These are phyloP conservation scores for Drosophila rellima DNA, from an alignment of 2,888 invertebrate genomes.

Conservation along the genomic window DNA sequence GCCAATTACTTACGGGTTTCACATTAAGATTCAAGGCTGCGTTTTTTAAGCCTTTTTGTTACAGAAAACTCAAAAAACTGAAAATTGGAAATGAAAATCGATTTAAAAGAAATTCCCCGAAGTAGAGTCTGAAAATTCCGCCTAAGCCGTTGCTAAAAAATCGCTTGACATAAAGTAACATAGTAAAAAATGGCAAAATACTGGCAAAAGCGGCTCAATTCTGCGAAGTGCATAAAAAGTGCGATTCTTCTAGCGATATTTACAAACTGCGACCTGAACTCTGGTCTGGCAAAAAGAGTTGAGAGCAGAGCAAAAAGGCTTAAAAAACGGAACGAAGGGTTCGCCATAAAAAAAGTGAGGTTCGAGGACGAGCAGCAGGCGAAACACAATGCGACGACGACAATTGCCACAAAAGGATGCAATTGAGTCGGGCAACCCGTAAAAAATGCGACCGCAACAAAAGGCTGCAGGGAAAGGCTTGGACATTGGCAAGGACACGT, in stretches of 20 bases:
- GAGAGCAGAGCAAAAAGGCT: slow-evolving; percentile 77
- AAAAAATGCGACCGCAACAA: slow-evolving; percentile 80
- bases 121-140: slow-evolving; percentile 48
- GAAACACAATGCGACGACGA: slow-evolving; percentile 24
- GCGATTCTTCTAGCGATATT: slow-evolving; percentile 35
- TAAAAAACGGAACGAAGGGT: slow-evolving; percentile 57
- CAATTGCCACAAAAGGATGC: slow-evolving; percentile 66
- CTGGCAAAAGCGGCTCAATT: slow-evolving; percentile 33
- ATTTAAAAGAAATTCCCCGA: slow-evolving; percentile 47
- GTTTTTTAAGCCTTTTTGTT: slow-evolving; percentile 72
- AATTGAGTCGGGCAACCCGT: slow-evolving; percentile 55
- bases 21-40: slow-evolving; percentile 57
- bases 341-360: slow-evolving; percentile 29
- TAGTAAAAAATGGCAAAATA: slow-evolving; percentile 24
- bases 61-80: slow-evolving; percentile 20
- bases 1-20: slow-evolving; percentile 16
- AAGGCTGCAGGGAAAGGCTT: slow-evolving; percentile 54
- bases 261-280: slow-evolving; percentile 45
- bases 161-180: slow-evolving; percentile 41
- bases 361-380: slow-evolving; percentile 28
- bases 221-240: slow-evolving; percentile 53
- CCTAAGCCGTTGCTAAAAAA: slow-evolving; percentile 61
- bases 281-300: slow-evolving; percentile 63
- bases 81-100: slow-evolving; percentile 30
- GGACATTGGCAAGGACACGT: slow-evolving; percentile 34